Evolutionary conservation across 2,888 invertebrate species (phyloP).

Genomic region (Capitulum mitella): DNA sequence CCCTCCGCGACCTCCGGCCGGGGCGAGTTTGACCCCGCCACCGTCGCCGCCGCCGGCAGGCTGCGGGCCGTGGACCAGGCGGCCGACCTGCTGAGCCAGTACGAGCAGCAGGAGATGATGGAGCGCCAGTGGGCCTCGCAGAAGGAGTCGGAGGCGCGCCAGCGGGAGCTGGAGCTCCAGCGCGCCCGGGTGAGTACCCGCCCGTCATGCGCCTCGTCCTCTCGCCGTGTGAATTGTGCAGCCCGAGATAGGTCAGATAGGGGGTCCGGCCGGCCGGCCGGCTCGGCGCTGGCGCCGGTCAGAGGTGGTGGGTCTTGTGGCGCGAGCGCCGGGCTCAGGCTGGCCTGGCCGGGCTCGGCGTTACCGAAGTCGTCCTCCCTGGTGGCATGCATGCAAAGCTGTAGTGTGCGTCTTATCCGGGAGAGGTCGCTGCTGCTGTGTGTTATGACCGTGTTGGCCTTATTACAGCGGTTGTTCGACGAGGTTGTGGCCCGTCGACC

Average conservation of each 20-base stretch:
- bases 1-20: too few species aligned
- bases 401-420: not conserved
- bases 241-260: not conserved
- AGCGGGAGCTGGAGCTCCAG: conserved; percentile 7
- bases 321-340: not conserved
- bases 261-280: not conserved
- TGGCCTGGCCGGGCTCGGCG: not conserved
- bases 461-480: not conserved
- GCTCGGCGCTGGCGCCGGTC: not conserved
- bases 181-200: conserved; percentile 17
- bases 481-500: not conserved
- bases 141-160: not conserved
- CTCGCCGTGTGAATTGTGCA: not conserved
- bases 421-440: not conserved
- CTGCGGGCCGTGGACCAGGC: conserved; percentile 22
- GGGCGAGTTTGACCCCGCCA: too few species aligned
- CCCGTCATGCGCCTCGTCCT: too few species aligned
- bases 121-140: conserved; percentile 14
- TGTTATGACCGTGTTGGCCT: conserved; percentile 2
- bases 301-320: not conserved
- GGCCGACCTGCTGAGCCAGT: conserved; percentile 11
- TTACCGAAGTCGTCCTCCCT: not conserved
- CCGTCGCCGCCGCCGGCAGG: not conserved
- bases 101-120: conserved; percentile 23
- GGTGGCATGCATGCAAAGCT: not conserved